Conservation (phyloP, 2,888 invertebrate species). For the Trissolcus japonicus region DNA sequence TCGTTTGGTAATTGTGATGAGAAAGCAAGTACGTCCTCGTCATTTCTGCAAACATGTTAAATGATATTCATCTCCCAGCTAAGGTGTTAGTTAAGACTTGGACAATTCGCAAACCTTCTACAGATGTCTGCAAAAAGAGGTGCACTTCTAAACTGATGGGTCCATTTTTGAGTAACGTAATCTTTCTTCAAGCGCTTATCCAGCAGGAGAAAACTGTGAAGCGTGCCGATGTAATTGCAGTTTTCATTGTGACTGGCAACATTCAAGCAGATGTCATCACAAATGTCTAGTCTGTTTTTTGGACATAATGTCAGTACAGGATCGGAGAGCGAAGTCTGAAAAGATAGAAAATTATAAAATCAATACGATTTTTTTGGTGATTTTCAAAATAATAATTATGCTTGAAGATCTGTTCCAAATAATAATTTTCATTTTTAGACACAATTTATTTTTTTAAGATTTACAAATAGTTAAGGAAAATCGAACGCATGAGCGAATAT, state of each 20-base stretch:
- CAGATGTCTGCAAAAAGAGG: slow-evolving; percentile 76
- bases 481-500: not conserved
- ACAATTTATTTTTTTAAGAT: not conserved
- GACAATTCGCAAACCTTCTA: slow-evolving; percentile 67
- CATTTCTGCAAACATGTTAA: slow-evolving; percentile 53
- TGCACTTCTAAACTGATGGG: slow-evolving; percentile 78
- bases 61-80: too few species aligned
- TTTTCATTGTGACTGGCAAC: slow-evolving; percentile 64
- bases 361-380: not conserved
- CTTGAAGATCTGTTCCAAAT: not conserved
- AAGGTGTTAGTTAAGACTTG: too few species aligned
- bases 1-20: slow-evolving; percentile 69
- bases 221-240: slow-evolving; percentile 68
- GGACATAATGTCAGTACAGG: slow-evolving; percentile 68
- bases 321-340: slow-evolving; percentile 60
- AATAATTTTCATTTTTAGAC: not conserved
- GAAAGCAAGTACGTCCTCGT: slow-evolving; percentile 67
- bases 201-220: slow-evolving; percentile 68
- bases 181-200: slow-evolving; percentile 67
- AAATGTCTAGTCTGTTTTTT: slow-evolving; percentile 65
- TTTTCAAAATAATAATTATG: not conserved
- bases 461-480: too few species aligned
- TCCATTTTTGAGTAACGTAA: slow-evolving; percentile 78
- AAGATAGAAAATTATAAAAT: slow-evolving; percentile 2
- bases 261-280: slow-evolving; percentile 67